Evolutionary conservation across 2,888 invertebrate genomes (phyloP).

Genomic region (Galerucella nymphaeae): DNA sequence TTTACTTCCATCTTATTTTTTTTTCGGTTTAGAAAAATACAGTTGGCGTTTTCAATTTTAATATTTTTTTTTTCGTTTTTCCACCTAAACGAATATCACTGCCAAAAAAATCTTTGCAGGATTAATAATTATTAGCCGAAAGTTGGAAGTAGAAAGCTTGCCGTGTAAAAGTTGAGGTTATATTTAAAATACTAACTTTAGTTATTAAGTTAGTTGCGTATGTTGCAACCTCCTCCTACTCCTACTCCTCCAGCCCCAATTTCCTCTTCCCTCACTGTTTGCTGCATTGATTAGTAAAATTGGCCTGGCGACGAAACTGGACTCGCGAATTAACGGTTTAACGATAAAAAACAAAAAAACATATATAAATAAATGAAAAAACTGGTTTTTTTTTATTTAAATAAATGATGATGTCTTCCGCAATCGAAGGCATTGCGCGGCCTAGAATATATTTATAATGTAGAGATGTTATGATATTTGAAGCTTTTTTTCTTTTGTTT

Average conservation of each 20-base stretch:
- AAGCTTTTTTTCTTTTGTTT: slow-evolving; percentile 38
- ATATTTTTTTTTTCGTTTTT: neutral
- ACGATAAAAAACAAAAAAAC: slow-evolving; percentile 40
- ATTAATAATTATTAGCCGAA: neutral
- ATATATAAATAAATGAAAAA: slow-evolving; percentile 21
- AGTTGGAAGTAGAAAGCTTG: slow-evolving; percentile 5
- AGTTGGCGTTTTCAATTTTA: slow-evolving; percentile 3
- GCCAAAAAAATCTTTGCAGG: slow-evolving; percentile 40
- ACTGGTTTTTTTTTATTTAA: slow-evolving; percentile 55
- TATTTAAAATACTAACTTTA: slow-evolving; percentile 53
- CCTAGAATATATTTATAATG: slow-evolving; percentile 54
- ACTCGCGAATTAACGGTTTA: slow-evolving; percentile 61
- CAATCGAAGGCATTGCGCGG: slow-evolving; percentile 58
- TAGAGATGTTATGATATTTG: slow-evolving; percentile 63
- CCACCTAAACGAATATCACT: slow-evolving; percentile 35
- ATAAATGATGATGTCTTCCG: slow-evolving; percentile 57
- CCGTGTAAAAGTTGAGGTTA: slow-evolving; percentile 38
- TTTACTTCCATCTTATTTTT: slow-evolving; percentile 22
- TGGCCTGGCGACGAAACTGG: slow-evolving; percentile 67
- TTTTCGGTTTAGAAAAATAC: slow-evolving; percentile 7
- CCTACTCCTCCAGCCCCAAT: slow-evolving; percentile 63
- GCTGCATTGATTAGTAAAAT: slow-evolving; percentile 62
- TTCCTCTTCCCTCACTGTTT: slow-evolving; percentile 67
- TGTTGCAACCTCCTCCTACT: slow-evolving; percentile 57
- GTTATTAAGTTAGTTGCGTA: slow-evolving; percentile 50